Base-by-base conservation (phyloP, 2,113 vertebrate species). In the Nanorana parkeri region DNA sequence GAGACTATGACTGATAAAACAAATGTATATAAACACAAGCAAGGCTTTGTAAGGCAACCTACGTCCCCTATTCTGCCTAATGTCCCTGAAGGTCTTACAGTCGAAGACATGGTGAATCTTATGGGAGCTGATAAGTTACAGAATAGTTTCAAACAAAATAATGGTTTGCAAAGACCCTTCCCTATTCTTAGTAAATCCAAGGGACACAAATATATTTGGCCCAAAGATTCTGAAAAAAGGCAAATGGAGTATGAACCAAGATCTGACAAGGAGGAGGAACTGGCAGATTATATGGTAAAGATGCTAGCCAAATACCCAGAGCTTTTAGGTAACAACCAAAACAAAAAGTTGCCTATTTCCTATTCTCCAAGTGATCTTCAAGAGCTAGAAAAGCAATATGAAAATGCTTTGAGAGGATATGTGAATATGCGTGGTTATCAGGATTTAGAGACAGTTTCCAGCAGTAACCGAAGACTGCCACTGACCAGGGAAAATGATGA, bases 71-170 rank as follows among this genome's bases (percentile, higher is more conserved):
- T 88, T 58, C 86, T 90, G 61, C 95, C 96, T 85, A 86, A 92
- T n/a, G 84, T 90, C 23, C 90, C 93, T 1, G 93, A 96, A 65
- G 94, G 95, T 65, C 88, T 94, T 76, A 95, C 90, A 85, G 91
- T 93, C 1, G 93, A 97, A 83, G 95, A 96, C 66, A 94, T 99
- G 69, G 88, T 97, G 41, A 95, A 86, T 84, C 93, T 98, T 80
- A 91, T 99, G 65, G 96, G 94, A 36, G 79, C 94, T 60, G 93
- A 94, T 68, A 90, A 82, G 54, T 24, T 84, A 16, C 91, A 85
- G 28, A 95, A 93, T 84, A 95, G 85, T 83, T 92, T 95, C 69
- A 92, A 90, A 81, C 86, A 87, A 86, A 94, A 94, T 68, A 93
- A 88, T 20, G 85, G 84, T 11, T 87, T 87, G 64, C 88, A 92